Percentiles rank a stretch among this genome's conserved stretches.
phyloP scores from a whole-genome alignment of 2,888 invertebrate species.

The Heteromurus nitidus region DNA sequence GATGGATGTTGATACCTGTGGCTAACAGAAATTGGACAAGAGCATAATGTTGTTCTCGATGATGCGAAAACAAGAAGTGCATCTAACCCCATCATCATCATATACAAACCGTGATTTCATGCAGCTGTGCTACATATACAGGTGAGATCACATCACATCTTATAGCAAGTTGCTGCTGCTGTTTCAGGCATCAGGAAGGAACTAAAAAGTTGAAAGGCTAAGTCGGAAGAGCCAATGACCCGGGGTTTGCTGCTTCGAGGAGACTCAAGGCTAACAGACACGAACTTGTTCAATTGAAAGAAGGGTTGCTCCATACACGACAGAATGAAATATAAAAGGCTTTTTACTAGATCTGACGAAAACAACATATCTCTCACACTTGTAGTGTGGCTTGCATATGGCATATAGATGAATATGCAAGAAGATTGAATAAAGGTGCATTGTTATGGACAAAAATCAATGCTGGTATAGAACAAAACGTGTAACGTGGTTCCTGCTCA shows the following conservation, averaged over 20 bases:
- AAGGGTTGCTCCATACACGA: slow-evolving; percentile 31
- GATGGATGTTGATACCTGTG: no score
- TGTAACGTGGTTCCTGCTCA: slow-evolving; percentile 60
- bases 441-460: slow-evolving; percentile 24
- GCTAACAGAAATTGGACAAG: no score
- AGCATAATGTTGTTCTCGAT: no score
- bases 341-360: no score
- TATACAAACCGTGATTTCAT: no score
- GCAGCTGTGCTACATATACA: no score
- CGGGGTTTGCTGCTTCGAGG: slow-evolving; percentile 65
- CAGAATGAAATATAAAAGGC: no score
- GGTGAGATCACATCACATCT: no score
- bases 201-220: slow-evolving; percentile 50
- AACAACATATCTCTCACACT: no score
- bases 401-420: background rate
- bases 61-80: slow-evolving; percentile 21
- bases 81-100: slow-evolving; percentile 13
- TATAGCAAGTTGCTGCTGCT: background rate
- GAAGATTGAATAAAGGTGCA: no score
- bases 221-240: slow-evolving; percentile 72
- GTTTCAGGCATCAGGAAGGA: slow-evolving; percentile 61
- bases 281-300: slow-evolving; percentile 1
- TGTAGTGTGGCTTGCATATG: background rate
- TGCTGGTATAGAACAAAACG: no score
- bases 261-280: slow-evolving; percentile 66